phyloP scores from a whole-genome alignment of 2,888 invertebrate genomes.

The Emesis furor region DNA sequence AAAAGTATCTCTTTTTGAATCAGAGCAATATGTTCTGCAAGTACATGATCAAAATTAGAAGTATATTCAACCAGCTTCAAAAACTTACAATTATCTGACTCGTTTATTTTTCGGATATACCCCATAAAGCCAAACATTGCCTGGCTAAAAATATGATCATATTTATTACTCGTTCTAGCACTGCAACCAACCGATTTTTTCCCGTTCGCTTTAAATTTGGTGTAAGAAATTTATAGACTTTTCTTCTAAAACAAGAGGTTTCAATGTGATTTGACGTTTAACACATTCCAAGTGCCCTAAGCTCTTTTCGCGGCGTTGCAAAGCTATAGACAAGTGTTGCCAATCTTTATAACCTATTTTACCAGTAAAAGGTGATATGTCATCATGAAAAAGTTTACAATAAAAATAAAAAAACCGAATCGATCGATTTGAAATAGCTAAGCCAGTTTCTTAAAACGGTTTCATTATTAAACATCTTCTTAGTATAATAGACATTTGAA shows the following conservation, averaged over 20 bases:
- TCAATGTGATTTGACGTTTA: conserved; percentile 16
- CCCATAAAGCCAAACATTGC: conserved; percentile 39
- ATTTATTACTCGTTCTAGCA: conserved; percentile 51
- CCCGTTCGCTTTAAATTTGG: conserved; percentile 42
- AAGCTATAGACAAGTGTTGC: no score
- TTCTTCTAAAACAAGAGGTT: conserved; percentile 28
- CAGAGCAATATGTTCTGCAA: conserved; percentile 33
- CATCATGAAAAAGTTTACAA: no score
- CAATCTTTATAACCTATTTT: no score
- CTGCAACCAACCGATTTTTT: conserved; percentile 49
- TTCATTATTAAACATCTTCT: no score
- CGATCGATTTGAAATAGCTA: no score
- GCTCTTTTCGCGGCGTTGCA: no score
- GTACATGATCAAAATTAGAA: conserved; percentile 33
- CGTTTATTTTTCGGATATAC: background rate
- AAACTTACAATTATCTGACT: conserved; percentile 31
- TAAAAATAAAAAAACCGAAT: no score
- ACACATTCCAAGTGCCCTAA: conserved; percentile 18
- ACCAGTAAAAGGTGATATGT: no score
- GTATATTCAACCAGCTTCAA: conserved; percentile 36
- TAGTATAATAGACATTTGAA: no score
- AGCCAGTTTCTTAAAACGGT: no score
- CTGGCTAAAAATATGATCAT: conserved; percentile 15
- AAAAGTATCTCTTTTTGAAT: conserved; percentile 28
- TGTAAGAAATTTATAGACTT: conserved; percentile 43